A percentile compares a stretch with the other conserved stretches of the same genome.
Evolutionary conservation across 2,113 vertebrate genomes (phyloP).

Genomic region (human): GRCh38 chrY:672001-672500

Average conservation of each 20-base stretch:
- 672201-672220: conserved; percentile 25
- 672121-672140: accelerated
- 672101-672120: accelerated
- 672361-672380: conserved; percentile 81
- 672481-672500: conserved; percentile 72
- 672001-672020: neutral
- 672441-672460: conserved; percentile 77
- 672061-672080: accelerated
- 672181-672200: accelerated
- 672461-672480: conserved; percentile 25
- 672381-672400: conserved; percentile 80
- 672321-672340: conserved; percentile 73
- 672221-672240: conserved; percentile 21
- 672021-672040: accelerated
- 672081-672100: accelerated
- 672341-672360: conserved; percentile 51
- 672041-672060: neutral
- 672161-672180: accelerated
- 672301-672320: conserved; percentile 84
- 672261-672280: conserved; percentile 30
- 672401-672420: conserved; percentile 81
- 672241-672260: neutral
- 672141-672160: accelerated
- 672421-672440: conserved; percentile 75
- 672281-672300: neutral